Evolutionary conservation across 2,888 invertebrate genomes (phyloP).

Genomic region (Gortyna flavago): DNA sequence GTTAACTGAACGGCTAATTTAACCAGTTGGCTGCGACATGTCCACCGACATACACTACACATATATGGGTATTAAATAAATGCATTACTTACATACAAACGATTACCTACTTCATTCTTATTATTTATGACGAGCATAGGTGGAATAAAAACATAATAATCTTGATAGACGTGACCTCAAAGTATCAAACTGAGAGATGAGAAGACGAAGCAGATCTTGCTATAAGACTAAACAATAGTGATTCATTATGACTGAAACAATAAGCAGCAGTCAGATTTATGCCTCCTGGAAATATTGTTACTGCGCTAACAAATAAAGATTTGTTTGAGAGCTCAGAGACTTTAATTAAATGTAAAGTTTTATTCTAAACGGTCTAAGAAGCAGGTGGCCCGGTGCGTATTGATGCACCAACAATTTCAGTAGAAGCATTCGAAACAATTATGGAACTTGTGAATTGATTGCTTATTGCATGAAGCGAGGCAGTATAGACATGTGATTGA

Average conservation of each 20-base stretch:
- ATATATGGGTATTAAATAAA: slow-evolving; percentile 18
- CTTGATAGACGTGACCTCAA: slow-evolving; percentile 26
- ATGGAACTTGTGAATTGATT: slow-evolving; percentile 41
- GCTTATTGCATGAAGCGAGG: slow-evolving; percentile 36
- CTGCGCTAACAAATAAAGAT: no score
- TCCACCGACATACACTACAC: background rate
- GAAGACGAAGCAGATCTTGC: slow-evolving; percentile 44
- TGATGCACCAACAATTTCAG: slow-evolving; percentile 34
- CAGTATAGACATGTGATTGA: slow-evolving; percentile 64
- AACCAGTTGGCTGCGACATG: no score
- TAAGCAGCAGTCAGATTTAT: slow-evolving; percentile 57
- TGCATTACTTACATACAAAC: slow-evolving; percentile 1
- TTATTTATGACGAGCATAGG: slow-evolving; percentile 3
- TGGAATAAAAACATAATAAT: slow-evolving; percentile 31
- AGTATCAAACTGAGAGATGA: slow-evolving; percentile 37
- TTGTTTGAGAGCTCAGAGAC: slow-evolving; percentile 61
- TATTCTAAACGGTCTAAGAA: slow-evolving; percentile 30
- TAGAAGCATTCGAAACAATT: slow-evolving; percentile 36
- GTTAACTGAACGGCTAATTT: no score
- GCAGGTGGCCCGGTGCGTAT: slow-evolving; percentile 45
- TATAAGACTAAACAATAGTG: slow-evolving; percentile 49
- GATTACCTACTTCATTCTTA: slow-evolving; percentile 42
- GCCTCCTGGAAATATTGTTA: slow-evolving; percentile 65
- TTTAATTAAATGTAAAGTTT: slow-evolving; percentile 73
- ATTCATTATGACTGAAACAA: slow-evolving; percentile 57